Evolutionary conservation across 2,113 vertebrate species (phyloP).

Genomic region (Atrichornis clamosus): DNA sequence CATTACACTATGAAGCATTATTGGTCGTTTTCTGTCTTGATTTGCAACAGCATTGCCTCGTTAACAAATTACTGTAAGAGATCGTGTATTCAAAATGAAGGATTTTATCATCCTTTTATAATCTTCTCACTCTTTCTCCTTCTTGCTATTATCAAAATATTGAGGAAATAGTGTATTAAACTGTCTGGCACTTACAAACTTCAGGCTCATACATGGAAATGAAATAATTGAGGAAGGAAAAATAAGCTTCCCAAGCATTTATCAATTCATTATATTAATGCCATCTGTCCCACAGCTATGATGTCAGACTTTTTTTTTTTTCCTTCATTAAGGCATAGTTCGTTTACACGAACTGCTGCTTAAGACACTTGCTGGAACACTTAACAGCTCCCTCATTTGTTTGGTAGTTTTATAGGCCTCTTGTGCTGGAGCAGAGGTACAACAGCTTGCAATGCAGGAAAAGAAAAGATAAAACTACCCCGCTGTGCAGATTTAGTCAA

Average conservation of each 20-base stretch:
- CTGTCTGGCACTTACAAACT: neutral
- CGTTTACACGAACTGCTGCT: constrained; percentile 62
- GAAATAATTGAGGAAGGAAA: constrained; percentile 29
- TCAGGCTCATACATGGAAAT: neutral
- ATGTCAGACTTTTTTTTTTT: constrained; percentile 26
- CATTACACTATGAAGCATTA: neutral
- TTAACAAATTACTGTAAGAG: constrained; percentile 48
- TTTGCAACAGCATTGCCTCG: constrained; percentile 36
- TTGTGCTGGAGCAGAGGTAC: constrained; percentile 71
- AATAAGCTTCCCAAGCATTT: constrained; percentile 50
- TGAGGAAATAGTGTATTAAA: constrained; percentile 20
- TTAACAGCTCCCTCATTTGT: constrained; percentile 70
- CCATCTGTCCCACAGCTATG: constrained; percentile 53
- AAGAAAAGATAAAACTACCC: constrained; percentile 74
- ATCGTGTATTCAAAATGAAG: neutral
- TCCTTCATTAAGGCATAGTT: constrained; percentile 57
- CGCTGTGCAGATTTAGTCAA: constrained; percentile 74
- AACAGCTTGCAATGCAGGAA: constrained; percentile 71
- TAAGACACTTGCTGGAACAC: constrained; percentile 69
- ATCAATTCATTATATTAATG: constrained; percentile 61
- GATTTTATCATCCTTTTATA: neutral
- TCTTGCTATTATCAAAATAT: constrained; percentile 23
- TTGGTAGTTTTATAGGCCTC: constrained; percentile 74
- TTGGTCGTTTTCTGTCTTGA: constrained; percentile 26
- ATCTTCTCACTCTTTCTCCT: constrained; percentile 9